phyloP scores from a whole-genome alignment of 2,888 invertebrate species.

The Ceramica pisi region DNA sequence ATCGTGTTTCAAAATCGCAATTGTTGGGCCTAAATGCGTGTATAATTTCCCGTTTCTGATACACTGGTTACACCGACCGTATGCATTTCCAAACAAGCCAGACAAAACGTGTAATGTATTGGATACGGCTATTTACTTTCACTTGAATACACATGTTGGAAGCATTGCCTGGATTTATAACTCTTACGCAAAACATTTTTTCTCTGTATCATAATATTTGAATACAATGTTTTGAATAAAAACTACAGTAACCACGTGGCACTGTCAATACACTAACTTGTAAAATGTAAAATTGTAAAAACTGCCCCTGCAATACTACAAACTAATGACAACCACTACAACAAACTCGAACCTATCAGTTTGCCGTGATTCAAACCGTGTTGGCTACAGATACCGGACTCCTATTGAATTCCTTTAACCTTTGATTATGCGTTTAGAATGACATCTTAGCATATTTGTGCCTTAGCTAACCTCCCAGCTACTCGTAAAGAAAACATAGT shows the following conservation, averaged over 20 bases:
- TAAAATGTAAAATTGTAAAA: no score
- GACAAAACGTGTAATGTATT: conserved; percentile 34
- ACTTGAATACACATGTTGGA: conserved; percentile 24
- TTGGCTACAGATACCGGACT: no score
- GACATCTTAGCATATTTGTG: no score
- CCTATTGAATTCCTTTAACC: no score
- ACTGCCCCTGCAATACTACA: no score
- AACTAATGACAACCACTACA: no score
- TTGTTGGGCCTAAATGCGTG: conserved; percentile 33
- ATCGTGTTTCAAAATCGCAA: conserved; percentile 45
- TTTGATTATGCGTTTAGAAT: no score
- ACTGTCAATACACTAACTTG: no score
- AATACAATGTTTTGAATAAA: conserved; percentile 1
- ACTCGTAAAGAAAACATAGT: neutral
- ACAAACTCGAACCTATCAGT: no score
- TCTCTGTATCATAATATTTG: neutral
- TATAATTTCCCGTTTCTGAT: conserved; percentile 24
- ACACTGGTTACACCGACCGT: conserved; percentile 18
- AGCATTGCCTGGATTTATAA: conserved; percentile 5
- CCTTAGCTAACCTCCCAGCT: neutral
- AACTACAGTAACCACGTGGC: neutral
- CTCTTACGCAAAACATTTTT: conserved; percentile 3
- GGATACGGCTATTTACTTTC: conserved; percentile 27
- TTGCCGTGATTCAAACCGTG: no score
- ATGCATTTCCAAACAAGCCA: conserved; percentile 11